Evolutionary conservation across 1,140 invertebrate genomes (phyloP).

Genomic region (Lasioglossum baleicum): DNA sequence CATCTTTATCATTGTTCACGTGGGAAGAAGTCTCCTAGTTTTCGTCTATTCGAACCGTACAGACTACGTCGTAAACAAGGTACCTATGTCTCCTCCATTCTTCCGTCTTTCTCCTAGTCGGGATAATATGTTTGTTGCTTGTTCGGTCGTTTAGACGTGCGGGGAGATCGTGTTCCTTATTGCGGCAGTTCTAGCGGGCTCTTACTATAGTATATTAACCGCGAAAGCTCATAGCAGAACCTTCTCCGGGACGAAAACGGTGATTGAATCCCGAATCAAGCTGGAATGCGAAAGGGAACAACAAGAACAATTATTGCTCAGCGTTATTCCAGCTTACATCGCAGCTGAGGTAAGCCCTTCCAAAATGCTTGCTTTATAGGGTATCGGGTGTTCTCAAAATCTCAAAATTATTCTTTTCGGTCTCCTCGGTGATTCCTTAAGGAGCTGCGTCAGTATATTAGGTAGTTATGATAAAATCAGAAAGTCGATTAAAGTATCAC

Average conservation of each 20-base stretch:
- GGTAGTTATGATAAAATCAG: too few relatives aligned
- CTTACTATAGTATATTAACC: constrained; percentile 93
- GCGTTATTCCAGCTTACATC: constrained; percentile 96
- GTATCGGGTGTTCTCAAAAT: too few relatives aligned
- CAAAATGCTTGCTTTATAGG: neutral
- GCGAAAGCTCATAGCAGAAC: constrained; percentile 90
- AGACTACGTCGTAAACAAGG: constrained; percentile 49
- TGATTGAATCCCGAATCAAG: constrained; percentile 94
- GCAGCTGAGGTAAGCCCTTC: constrained; percentile 88
- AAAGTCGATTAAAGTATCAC: too few relatives aligned
- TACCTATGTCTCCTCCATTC: constrained; percentile 40
- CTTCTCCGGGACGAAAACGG: constrained; percentile 92
- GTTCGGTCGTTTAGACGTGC: constrained; percentile 81
- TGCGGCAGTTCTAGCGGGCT: constrained; percentile 88
- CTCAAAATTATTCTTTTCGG: too few relatives aligned
- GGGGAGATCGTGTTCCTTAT: constrained; percentile 88
- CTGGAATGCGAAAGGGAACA: constrained; percentile 95
- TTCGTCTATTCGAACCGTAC: constrained; percentile 35
- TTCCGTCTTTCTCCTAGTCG: neutral
- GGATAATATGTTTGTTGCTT: neutral
- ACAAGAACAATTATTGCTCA: constrained; percentile 93
- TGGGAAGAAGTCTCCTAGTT: constrained; percentile 57
- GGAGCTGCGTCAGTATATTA: too few relatives aligned
- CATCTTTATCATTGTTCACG: constrained; percentile 59
- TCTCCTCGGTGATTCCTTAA: too few relatives aligned